Conservation (phyloP, 1,140 invertebrate genomes). For the Rhizoglyphus robini region DNA sequence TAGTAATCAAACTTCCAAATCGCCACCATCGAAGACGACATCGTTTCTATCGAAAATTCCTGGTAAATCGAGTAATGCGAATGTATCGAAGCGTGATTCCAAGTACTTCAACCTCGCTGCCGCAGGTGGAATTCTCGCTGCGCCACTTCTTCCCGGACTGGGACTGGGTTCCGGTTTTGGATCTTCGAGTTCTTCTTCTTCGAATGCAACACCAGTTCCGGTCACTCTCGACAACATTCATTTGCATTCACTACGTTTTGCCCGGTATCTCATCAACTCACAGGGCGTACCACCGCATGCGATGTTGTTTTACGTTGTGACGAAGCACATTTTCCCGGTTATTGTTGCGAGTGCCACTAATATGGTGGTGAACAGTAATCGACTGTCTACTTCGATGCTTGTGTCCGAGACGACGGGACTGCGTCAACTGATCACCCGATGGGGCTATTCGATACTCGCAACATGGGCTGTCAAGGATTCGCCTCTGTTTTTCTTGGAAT, state of each 20-base stretch:
- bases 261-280: slow-evolving; percentile 41
- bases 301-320: slow-evolving; percentile 68
- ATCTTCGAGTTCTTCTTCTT: too few relatives aligned
- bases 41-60: not conserved
- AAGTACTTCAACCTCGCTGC: not conserved
- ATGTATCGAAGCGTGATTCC: not conserved
- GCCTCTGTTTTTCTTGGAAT: slow-evolving; percentile 11
- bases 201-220: not conserved
- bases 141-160: not conserved
- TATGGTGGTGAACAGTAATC: slow-evolving; percentile 40
- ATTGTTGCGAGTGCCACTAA: slow-evolving; percentile 52
- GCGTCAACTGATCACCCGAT: slow-evolving; percentile 77
- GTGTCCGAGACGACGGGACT: not conserved
- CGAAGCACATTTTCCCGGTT: slow-evolving; percentile 7
- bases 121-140: not conserved
- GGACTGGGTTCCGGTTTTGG: too few relatives aligned
- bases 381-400: not conserved
- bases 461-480: slow-evolving; percentile 68
- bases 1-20: too few relatives aligned
- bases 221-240: not conserved
- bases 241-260: not conserved
- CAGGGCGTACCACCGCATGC: slow-evolving; percentile 33
- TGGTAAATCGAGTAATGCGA: not conserved
- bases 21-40: not conserved
- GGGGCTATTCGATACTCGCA: slow-evolving; percentile 96